Conservation (phyloP, 2,797 vertebrate species). For the Chelidonichthys spinosus region DNA sequence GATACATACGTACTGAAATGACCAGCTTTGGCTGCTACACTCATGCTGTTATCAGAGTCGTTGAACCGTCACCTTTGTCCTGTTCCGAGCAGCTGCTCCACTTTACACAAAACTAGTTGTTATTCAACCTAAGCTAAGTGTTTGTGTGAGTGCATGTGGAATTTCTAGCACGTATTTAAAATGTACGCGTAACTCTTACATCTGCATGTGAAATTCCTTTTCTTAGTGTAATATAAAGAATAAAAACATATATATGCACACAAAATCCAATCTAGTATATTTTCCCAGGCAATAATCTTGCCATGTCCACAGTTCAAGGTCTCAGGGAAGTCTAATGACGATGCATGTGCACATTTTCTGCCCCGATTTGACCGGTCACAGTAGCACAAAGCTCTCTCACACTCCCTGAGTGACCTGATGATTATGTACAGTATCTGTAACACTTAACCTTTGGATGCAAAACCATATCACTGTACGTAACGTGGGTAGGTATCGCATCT, state of each 20-base stretch:
- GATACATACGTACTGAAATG: background rate
- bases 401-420: background rate
- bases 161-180: background rate
- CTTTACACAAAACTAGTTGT: background rate
- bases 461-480: background rate
- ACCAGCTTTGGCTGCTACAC: slow-evolving; percentile 6
- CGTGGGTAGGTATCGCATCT: background rate
- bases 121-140: background rate
- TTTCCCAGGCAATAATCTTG: slow-evolving; percentile 8
- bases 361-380: slow-evolving; percentile 14
- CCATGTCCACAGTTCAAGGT: slow-evolving; percentile 6
- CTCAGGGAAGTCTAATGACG: background rate
- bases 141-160: background rate
- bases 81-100: slow-evolving; percentile 18
- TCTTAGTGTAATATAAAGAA: background rate
- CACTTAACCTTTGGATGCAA: background rate
- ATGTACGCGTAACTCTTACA: background rate
- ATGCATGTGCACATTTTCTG: background rate
- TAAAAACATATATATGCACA: background rate
- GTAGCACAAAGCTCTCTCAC: slow-evolving; percentile 19
- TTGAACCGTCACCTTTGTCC: slow-evolving; percentile 60
- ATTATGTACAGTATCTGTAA: background rate
- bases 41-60: slow-evolving; percentile 39
- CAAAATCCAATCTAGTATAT: background rate
- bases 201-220: background rate